These are phyloP conservation scores for Regulus satrapa DNA, from an alignment of 2,113 vertebrate species.

Conservation along the genomic window DNA sequence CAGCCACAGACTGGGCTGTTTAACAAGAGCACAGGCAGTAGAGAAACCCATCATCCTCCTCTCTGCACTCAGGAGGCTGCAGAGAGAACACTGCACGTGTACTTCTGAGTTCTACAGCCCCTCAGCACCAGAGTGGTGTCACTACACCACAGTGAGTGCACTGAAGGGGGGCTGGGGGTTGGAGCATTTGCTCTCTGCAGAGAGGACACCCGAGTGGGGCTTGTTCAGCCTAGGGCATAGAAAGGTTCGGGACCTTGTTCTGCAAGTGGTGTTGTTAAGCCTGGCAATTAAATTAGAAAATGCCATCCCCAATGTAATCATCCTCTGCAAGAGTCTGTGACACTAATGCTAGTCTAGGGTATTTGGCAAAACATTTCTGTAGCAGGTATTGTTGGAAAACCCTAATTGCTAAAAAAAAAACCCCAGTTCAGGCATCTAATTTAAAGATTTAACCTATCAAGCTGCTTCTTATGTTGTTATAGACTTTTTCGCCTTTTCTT, in stretches of 20 bases:
- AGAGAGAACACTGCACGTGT: background rate
- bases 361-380: background rate
- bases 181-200: background rate
- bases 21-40: background rate
- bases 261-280: background rate
- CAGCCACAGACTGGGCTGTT: background rate
- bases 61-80: background rate
- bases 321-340: background rate
- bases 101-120: background rate
- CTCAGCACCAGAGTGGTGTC: background rate
- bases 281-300: background rate
- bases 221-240: background rate
- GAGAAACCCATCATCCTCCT: background rate
- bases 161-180: background rate
- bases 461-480: background rate
- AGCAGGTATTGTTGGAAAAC: background rate
- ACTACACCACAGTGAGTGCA: background rate
- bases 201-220: background rate
- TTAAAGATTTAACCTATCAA: background rate
- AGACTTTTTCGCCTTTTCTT: background rate
- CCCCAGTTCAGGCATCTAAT: background rate
- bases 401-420: background rate
- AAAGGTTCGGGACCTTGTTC: background rate
- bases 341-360: background rate
- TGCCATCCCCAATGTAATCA: background rate